These are phyloP conservation scores for Odontophorus gujanensis DNA, from an alignment of 2,113 vertebrate genomes.

Conservation along the genomic window DNA sequence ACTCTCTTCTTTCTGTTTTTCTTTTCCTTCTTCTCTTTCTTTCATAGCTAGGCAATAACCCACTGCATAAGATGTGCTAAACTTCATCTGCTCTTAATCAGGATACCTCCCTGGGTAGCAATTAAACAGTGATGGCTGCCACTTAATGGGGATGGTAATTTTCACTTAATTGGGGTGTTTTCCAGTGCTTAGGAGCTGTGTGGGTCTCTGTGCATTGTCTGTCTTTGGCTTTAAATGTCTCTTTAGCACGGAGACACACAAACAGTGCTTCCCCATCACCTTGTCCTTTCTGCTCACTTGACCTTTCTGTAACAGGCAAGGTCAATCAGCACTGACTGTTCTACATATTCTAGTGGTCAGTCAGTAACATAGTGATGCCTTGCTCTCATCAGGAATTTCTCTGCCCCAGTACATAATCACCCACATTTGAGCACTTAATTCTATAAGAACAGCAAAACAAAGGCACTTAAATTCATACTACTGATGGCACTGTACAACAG, in stretches of 20 bases:
- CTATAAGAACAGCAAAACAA: neutral
- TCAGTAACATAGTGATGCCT: accelerated
- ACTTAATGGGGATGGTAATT: conserved; percentile 40
- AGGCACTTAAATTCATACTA: neutral
- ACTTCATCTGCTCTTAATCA: conserved; percentile 52
- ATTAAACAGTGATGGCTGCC: conserved; percentile 22
- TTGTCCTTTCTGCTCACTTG: neutral
- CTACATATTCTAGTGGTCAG: neutral
- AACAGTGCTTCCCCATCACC: neutral
- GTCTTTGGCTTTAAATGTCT: neutral
- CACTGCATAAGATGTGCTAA: neutral
- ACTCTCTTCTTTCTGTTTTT: neutral
- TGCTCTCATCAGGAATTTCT: neutral
- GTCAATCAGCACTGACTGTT: neutral
- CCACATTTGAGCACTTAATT: neutral
- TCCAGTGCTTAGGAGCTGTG: neutral
- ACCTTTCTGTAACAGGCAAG: neutral
- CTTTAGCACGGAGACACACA: accelerated
- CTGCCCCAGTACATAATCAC: neutral
- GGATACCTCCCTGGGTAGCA: neutral
- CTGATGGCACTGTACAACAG: neutral
- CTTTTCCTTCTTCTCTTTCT: neutral
- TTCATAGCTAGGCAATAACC: neutral
- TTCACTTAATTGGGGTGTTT: conserved; percentile 36
- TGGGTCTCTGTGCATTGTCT: neutral